A percentile compares a stretch with the other conserved stretches of the same genome.
These are phyloP conservation scores for Gymnothorax reevesii DNA, from an alignment of 2,797 vertebrate species.

Conservation along the genomic window DNA sequence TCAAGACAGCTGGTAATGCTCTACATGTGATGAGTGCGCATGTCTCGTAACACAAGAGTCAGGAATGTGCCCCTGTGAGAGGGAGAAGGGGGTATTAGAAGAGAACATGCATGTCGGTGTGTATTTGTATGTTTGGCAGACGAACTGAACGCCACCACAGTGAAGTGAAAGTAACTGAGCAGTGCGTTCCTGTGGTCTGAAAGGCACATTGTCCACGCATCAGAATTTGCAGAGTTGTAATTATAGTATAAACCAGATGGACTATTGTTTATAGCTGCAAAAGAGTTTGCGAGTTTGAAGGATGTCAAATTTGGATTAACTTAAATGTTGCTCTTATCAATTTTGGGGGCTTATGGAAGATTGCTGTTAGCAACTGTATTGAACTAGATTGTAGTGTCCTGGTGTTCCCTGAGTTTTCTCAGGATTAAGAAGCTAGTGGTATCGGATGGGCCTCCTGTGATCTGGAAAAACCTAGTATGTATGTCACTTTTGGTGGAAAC, in stretches of 20 bases:
- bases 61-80: not conserved
- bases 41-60: no score
- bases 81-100: not conserved
- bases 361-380: not conserved
- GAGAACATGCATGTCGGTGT: not conserved
- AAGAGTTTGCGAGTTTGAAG: not conserved
- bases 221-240: not conserved
- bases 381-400: constrained; percentile 47
- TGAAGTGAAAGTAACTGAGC: not conserved
- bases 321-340: no score
- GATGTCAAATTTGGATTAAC: not conserved
- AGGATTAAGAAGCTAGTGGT: constrained; percentile 41
- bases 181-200: not conserved
- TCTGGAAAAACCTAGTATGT: not conserved
- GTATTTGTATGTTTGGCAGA: not conserved
- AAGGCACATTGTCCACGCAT: not conserved
- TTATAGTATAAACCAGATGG: not conserved
- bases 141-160: not conserved
- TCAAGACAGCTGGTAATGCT: constrained; percentile 16
- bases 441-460: not conserved
- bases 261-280: not conserved
- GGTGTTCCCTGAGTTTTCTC: constrained; percentile 54
- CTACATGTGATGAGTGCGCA: no score
- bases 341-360: no score
- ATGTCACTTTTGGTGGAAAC: no score